Conservation (phyloP, 2,888 invertebrate genomes). For the Apomyelois bistriatella region DNA sequence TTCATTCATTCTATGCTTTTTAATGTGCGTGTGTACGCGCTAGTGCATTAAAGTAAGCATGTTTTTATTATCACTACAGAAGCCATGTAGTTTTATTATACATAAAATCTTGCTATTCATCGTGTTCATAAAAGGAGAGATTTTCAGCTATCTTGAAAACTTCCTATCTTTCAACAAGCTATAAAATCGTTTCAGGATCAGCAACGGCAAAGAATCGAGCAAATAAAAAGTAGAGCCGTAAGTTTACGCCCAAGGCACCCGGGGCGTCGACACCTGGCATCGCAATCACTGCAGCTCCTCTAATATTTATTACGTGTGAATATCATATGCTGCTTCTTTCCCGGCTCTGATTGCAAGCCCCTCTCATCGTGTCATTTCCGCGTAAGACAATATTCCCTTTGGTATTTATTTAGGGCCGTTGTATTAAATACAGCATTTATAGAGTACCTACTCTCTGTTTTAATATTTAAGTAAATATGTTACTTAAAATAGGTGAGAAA, state of each 20-base stretch:
- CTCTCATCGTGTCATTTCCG: slow-evolving; percentile 26
- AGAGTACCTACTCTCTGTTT: background rate
- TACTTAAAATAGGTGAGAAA: too few relatives aligned
- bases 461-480: background rate
- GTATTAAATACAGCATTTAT: background rate
- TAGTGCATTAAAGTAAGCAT: too few relatives aligned
- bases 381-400: slow-evolving; percentile 7
- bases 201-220: slow-evolving; percentile 31
- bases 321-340: slow-evolving; percentile 65
- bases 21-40: too few relatives aligned
- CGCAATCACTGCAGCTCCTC: slow-evolving; percentile 75
- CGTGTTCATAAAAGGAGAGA: background rate
- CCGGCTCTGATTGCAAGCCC: slow-evolving; percentile 52
- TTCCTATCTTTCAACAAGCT: background rate
- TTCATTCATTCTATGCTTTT: too few relatives aligned
- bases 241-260: slow-evolving; percentile 34
- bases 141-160: background rate
- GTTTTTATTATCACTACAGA: background rate
- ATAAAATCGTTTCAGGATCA: slow-evolving; percentile 27
- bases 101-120: background rate
- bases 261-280: slow-evolving; percentile 57
- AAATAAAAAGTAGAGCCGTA: slow-evolving; percentile 41
- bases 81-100: background rate
- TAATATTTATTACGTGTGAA: slow-evolving; percentile 78
- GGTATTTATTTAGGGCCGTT: background rate